Evolutionary conservation across 2,113 vertebrate species (phyloP).

Genomic region (Scartelaos histophorus): DNA sequence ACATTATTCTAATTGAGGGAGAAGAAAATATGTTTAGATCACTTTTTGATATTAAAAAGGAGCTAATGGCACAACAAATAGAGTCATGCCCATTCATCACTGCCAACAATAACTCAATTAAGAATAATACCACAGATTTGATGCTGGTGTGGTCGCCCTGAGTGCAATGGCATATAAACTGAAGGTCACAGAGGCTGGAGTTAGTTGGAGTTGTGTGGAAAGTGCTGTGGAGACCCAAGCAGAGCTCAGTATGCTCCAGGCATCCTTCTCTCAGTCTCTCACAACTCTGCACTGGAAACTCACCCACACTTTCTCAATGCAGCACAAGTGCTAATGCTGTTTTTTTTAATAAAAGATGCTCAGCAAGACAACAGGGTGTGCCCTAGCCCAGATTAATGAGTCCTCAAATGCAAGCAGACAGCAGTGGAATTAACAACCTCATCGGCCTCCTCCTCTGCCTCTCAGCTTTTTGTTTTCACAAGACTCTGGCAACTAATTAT

Average conservation of each 20-base stretch:
- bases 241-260: conserved; percentile 61
- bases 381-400: conserved; percentile 77
- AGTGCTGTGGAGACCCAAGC: conserved; percentile 45
- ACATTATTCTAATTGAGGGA: conserved; percentile 61
- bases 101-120: conserved; percentile 57
- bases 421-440: conserved; percentile 77
- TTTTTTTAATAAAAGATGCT: conserved; percentile 72
- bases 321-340: conserved; percentile 61
- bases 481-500: conserved; percentile 70
- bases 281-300: conserved; percentile 51
- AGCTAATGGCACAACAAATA: conserved; percentile 55
- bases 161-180: conserved; percentile 50
- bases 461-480: conserved; percentile 49
- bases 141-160: conserved; percentile 29
- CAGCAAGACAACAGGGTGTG: conserved; percentile 71
- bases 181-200: conserved; percentile 58
- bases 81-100: conserved; percentile 33
- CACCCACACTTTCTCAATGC: conserved; percentile 65
- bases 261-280: conserved; percentile 45
- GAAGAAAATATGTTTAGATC: conserved; percentile 53
- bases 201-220: conserved; percentile 25
- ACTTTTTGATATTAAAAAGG: conserved; percentile 51
- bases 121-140: conserved; percentile 36
- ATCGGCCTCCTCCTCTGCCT: conserved; percentile 46
- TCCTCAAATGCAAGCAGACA: conserved; percentile 78